phyloP scores from a whole-genome alignment of 2,888 invertebrate species.

The Escarpia spicata region DNA sequence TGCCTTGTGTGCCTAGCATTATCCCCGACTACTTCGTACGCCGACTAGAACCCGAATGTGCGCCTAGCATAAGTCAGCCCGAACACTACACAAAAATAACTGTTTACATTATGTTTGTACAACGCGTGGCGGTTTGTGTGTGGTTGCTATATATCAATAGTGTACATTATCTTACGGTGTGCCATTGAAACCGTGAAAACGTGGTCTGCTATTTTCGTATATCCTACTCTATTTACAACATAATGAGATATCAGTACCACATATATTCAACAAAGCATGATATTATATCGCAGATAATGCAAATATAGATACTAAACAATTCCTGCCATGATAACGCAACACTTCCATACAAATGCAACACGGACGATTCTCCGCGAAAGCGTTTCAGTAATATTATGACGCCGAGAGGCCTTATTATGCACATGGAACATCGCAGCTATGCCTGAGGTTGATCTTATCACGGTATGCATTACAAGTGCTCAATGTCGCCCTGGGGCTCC shows the following conservation, averaged over 20 bases:
- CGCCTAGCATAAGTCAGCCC: neutral
- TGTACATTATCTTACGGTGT: neutral
- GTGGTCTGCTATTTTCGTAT: neutral
- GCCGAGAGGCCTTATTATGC: conserved; percentile 22
- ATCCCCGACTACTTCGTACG: too few relatives aligned
- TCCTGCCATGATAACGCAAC: conserved; percentile 22
- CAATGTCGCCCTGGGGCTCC: conserved; percentile 21
- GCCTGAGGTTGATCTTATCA: conserved; percentile 25
- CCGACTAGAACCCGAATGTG: too few relatives aligned
- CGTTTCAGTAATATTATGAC: conserved; percentile 19
- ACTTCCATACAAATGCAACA: conserved; percentile 20
- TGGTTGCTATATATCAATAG: neutral
- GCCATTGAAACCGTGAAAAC: neutral
- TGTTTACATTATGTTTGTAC: conserved; percentile 20
- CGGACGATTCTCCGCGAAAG: conserved; percentile 23
- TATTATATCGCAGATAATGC: conserved; percentile 25
- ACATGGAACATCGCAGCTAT: conserved; percentile 24
- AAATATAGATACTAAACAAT: conserved; percentile 25
- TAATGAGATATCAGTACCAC: conserved; percentile 23
- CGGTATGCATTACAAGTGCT: conserved; percentile 23
- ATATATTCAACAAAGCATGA: conserved; percentile 22
- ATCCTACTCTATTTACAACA: conserved; percentile 23
- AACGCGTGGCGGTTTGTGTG: neutral
- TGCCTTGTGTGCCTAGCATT: too few relatives aligned
- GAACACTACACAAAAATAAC: neutral